phyloP scores from a whole-genome alignment of 2,113 vertebrate genomes.

The Vulpes vulpes region DNA sequence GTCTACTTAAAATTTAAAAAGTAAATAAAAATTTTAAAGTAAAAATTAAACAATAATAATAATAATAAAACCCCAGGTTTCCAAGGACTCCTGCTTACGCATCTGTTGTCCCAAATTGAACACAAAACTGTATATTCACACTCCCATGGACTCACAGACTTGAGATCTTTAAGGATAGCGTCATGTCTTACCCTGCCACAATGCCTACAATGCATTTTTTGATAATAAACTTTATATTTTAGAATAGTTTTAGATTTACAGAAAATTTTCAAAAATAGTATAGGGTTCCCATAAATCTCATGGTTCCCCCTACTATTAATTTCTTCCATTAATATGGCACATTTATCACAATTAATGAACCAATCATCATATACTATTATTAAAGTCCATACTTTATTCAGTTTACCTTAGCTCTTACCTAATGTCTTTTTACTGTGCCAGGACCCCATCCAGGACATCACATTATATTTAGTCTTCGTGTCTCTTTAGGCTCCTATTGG shows the following conservation, averaged over 20 bases:
- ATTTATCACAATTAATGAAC: constrained; percentile 36
- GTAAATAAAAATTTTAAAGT: not conserved
- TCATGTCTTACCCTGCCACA: not conserved
- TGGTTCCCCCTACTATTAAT: not conserved
- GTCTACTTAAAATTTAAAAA: not conserved
- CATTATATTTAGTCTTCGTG: not conserved
- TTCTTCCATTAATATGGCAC: constrained; percentile 31
- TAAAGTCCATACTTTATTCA: not conserved
- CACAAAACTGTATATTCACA: not conserved
- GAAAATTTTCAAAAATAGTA: constrained; percentile 6
- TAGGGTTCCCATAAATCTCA: not conserved
- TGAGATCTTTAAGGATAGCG: not conserved
- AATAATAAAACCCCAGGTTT: not conserved
- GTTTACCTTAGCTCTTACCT: not conserved
- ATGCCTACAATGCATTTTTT: constrained; percentile 26
- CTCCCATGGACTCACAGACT: not conserved
- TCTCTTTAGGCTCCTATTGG: not conserved
- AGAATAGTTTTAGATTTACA: constrained; percentile 10
- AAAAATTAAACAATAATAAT: not conserved
- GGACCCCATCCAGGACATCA: not conserved
- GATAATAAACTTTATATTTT: constrained; percentile 45
- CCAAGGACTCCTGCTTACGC: not conserved
- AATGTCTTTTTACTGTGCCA: not conserved
- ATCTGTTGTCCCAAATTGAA: not conserved
- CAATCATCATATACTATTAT: not conserved